These are phyloP conservation scores for Carettochelys insculpta DNA, from an alignment of 2,113 vertebrate species.

Conservation along the genomic window DNA sequence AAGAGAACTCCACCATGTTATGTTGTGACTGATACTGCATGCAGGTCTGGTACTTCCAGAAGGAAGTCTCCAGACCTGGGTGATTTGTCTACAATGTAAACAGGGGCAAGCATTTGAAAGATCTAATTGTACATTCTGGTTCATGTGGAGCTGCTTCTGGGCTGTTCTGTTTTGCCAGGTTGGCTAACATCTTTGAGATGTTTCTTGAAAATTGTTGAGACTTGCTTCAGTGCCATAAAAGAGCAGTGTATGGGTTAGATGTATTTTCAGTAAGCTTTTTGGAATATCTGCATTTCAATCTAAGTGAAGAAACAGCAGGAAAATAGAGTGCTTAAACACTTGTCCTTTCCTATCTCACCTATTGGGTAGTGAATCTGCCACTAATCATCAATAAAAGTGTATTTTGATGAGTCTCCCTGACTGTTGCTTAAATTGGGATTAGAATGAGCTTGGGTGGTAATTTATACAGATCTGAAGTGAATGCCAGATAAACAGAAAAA, in stretches of 20 bases:
- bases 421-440: not conserved
- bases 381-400: not conserved
- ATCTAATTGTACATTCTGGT: slow-evolving; percentile 56
- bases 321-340: not conserved
- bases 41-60: slow-evolving; percentile 63
- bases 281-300: not conserved
- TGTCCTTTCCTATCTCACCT: not conserved
- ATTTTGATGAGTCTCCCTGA: slow-evolving; percentile 16
- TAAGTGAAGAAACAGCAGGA: slow-evolving; percentile 28
- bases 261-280: slow-evolving; percentile 31
- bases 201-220: no score
- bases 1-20: slow-evolving; percentile 72
- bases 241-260: slow-evolving; percentile 30
- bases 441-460: not conserved
- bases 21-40: slow-evolving; percentile 64
- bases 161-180: slow-evolving; percentile 51
- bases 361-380: slow-evolving; percentile 23
- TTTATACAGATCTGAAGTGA: not conserved
- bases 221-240: slow-evolving; percentile 45
- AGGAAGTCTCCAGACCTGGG: slow-evolving; percentile 60
- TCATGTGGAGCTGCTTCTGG: slow-evolving; percentile 26
- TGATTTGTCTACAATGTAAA: slow-evolving; percentile 68
- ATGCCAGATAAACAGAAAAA: not conserved
- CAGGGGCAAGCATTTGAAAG: slow-evolving; percentile 67
- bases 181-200: slow-evolving; percentile 58